Base-by-base conservation (phyloP, 1,140 invertebrate species). In the Sitodiplosis mosellana region DNA sequence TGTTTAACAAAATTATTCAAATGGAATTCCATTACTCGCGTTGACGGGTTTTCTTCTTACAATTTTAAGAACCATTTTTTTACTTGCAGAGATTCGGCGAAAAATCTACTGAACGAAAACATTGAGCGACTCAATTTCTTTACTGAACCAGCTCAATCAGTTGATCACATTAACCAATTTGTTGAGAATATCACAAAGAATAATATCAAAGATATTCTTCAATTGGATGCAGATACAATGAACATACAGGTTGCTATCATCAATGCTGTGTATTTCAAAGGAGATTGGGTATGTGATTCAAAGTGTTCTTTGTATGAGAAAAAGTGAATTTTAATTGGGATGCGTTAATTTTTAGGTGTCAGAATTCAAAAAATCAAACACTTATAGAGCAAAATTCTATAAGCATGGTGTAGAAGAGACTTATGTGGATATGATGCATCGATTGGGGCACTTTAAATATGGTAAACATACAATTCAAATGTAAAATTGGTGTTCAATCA, bases 181-280 rank as follows among this genome's bases (percentile, higher is more conserved):
- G 83, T 92, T 1, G 75, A 76, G 38, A 71, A 77, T 21, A 59
- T 71, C 1, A 93, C 89, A 0, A 78, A 80, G 47, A 73, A 78
- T 18, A 78, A 89, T 58, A 93, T 94, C 46, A 71, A 72, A 36
- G 74, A 90, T 49, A 64, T 93, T 37, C 53, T 93, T 1, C n/a
- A n/a, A 27, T 27, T 5, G 4, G 27, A 27, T 27, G 69, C 77
- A 0, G 49, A 62, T 0, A 76, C 74, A 15, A 51, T 68, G 2
- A 52, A 59, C 1, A 87, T 87, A 0, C 73, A 80, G 55, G 52
- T 91, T 41, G 81, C 89, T 6, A 59, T 92, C 41, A 80, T 81
- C 0, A 94, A 93, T 60, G 88, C 87, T 0, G 84, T 88, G 0
- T 92, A 89, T 57, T 92, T 93, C 68, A 93, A 92, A 66, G 87